Conservation (phyloP, 1,140 invertebrate genomes). For the Drosophila punjabiensis region DNA sequence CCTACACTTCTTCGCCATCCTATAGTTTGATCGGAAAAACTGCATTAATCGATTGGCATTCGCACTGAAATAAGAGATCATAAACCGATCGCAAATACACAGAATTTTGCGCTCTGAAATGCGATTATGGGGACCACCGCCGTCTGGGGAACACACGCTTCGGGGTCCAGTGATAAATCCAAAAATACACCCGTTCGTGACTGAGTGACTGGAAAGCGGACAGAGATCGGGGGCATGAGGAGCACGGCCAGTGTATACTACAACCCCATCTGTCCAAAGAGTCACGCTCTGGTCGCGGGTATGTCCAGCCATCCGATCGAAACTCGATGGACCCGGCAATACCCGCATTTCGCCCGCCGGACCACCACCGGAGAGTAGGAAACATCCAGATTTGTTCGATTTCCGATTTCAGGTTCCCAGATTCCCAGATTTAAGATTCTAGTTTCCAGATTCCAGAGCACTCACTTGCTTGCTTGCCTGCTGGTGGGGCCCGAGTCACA, state of each 20-base stretch:
- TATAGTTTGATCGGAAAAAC: not conserved
- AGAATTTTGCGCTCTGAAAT: conserved; percentile 4
- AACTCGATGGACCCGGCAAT: not conserved
- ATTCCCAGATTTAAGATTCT: not conserved
- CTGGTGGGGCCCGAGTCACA: conserved; percentile 19
- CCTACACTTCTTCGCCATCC: not conserved
- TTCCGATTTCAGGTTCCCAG: not conserved
- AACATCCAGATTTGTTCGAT: not conserved
- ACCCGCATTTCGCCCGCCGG: conserved; percentile 11
- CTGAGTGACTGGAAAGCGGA: conserved; percentile 37
- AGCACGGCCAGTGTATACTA: conserved; percentile 32
- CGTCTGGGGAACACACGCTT: conserved; percentile 12
- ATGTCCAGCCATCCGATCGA: conserved; percentile 23
- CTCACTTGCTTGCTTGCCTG: too few relatives aligned
- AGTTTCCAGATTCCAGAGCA: not conserved
- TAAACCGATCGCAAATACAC: not conserved
- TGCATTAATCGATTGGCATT: not conserved
- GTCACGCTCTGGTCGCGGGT: conserved; percentile 60
- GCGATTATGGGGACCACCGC: conserved; percentile 12
- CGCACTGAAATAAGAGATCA: conserved; percentile 23
- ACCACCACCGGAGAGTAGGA: conserved; percentile 54
- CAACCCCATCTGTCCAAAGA: conserved; percentile 52
- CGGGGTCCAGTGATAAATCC: conserved; percentile 48
- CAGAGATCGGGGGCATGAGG: not conserved
- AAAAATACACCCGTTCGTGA: conserved; percentile 68